These are phyloP conservation scores for Malurus splendens DNA, from an alignment of 2,797 vertebrate species.

Conservation along the genomic window DNA sequence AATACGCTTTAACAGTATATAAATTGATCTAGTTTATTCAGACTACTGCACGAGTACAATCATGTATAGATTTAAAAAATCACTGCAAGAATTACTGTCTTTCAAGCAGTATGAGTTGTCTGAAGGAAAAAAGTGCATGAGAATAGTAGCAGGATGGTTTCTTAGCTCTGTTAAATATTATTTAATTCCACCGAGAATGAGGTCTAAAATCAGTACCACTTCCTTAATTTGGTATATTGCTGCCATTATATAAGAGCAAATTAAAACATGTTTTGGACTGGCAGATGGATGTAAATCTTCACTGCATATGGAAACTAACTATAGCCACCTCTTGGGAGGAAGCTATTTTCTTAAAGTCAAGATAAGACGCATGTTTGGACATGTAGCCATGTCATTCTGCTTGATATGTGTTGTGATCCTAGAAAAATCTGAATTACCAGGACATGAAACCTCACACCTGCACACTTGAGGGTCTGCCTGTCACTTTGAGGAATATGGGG, in stretches of 20 bases:
- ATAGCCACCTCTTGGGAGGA: conserved; percentile 16
- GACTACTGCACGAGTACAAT: not conserved
- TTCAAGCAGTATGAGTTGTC: not conserved
- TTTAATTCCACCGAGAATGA: not conserved
- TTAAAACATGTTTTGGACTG: not conserved
- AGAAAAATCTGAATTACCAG: not conserved
- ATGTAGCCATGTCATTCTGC: not conserved
- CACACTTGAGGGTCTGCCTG: not conserved
- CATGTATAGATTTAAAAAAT: not conserved
- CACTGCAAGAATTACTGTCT: not conserved
- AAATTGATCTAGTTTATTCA: not conserved
- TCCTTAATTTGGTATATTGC: not conserved
- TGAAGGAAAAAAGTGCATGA: not conserved
- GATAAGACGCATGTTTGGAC: not conserved
- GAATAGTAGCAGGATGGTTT: not conserved
- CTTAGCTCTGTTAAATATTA: not conserved
- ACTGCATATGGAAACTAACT: conserved; percentile 33
- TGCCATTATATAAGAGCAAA: not conserved
- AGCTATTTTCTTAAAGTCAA: not conserved
- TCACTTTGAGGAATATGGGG: not conserved
- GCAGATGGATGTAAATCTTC: conserved; percentile 42
- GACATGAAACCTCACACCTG: not conserved
- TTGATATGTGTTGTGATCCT: not conserved
- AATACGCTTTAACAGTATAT: not conserved
- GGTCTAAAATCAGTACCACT: not conserved